Percentiles rank a stretch among this genome's conserved stretches.
Conservation (phyloP, 2,888 invertebrate genomes). For the Drosophila robusta region DNA sequence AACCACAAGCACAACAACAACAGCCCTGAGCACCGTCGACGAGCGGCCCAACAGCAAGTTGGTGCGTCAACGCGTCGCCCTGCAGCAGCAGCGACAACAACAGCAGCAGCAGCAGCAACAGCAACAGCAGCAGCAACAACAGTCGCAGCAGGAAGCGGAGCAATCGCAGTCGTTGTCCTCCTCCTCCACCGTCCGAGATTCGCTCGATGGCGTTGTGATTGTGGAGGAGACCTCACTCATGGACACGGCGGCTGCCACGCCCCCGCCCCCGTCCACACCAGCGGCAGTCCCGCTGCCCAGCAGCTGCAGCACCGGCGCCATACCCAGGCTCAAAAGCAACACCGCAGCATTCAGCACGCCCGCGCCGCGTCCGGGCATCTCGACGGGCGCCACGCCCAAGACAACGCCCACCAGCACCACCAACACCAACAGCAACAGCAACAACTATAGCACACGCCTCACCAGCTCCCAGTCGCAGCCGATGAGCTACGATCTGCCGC, state of each 20-base stretch:
- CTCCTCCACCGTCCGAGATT: conserved; percentile 73
- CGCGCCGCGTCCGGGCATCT: conserved; percentile 55
- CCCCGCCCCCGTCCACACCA: conserved; percentile 34
- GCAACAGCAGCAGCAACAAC: conserved; percentile 44
- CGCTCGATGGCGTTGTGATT: conserved; percentile 65
- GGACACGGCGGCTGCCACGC: conserved; percentile 46
- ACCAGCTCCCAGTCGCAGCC: conserved; percentile 68
- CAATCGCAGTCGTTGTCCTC: conserved; percentile 73
- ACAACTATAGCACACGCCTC: conserved; percentile 57
- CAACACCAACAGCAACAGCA: conserved; percentile 34
- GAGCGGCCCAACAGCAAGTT: conserved; percentile 80
- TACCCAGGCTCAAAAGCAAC: conserved; percentile 57
- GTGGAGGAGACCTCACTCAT: conserved; percentile 84
- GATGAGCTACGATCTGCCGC: conserved; percentile 77
- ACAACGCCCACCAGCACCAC: conserved; percentile 54
- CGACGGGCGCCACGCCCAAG: conserved; percentile 72
- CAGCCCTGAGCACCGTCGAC: conserved; percentile 65
- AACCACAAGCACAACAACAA: conserved; percentile 34
- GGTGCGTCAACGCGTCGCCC: conserved; percentile 81
- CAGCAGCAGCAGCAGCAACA: conserved; percentile 59
- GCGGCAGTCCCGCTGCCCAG: conserved; percentile 40
- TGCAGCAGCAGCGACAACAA: conserved; percentile 79
- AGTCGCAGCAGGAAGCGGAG: conserved; percentile 38
- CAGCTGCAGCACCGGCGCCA: conserved; percentile 55
- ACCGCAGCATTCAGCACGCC: conserved; percentile 33